phyloP scores from a whole-genome alignment of 30 jellyfish, hydroid and myxozoan species.

The Cassiopea andromeda region DNA sequence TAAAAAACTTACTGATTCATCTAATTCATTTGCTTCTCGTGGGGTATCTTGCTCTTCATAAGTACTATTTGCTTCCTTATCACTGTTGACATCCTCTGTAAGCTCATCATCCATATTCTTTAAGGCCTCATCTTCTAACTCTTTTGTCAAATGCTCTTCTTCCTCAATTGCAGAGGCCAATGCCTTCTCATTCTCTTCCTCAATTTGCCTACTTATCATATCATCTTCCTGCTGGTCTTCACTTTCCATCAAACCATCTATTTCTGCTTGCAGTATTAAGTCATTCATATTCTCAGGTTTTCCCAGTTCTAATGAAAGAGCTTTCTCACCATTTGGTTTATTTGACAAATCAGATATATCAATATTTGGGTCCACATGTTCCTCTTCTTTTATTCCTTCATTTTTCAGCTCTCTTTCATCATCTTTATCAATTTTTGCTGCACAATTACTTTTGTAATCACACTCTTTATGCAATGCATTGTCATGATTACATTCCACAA shows the following conservation, averaged over 20 bases:
- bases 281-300: conserved; percentile 44
- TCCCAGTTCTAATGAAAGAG: neutral
- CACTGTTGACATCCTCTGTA: conserved; percentile 83
- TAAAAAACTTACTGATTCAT: conserved; percentile 73
- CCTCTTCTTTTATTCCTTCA: neutral
- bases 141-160: conserved; percentile 91
- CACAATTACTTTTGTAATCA: neutral
- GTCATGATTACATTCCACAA: neutral
- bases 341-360: neutral
- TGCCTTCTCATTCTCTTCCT: conserved; percentile 92
- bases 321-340: neutral
- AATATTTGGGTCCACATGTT: neutral
- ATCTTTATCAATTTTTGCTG: neutral
- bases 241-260: conserved; percentile 16
- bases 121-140: conserved; percentile 92
- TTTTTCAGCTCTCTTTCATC: neutral
- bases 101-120: conserved; percentile 83
- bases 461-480: neutral
- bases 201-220: conserved; percentile 67
- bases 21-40: conserved; percentile 70
- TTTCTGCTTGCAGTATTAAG: conserved; percentile 45
- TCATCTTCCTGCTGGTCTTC: conserved; percentile 79
- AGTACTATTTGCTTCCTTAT: conserved; percentile 75
- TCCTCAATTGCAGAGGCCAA: conserved; percentile 95
- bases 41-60: conserved; percentile 85